These are phyloP conservation scores for Episyrphus balteatus DNA, from an alignment of 1,140 invertebrate species.

Conservation along the genomic window DNA sequence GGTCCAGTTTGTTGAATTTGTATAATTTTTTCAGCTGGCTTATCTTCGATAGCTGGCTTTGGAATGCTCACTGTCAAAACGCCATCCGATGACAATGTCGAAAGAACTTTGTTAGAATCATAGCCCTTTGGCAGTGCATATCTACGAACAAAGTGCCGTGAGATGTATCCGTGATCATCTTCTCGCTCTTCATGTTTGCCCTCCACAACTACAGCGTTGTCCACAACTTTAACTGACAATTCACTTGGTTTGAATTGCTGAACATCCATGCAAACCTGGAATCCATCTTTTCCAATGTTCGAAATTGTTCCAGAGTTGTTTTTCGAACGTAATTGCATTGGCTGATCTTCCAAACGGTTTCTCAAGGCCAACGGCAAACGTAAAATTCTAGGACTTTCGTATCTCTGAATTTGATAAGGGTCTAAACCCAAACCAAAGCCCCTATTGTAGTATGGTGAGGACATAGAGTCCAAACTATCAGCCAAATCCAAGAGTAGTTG, in stretches of 20 bases:
- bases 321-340: not conserved
- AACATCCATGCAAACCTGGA: constrained; percentile 53
- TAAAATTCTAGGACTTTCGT: constrained; percentile 13
- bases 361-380: constrained; percentile 6
- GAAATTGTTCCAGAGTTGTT: constrained; percentile 1
- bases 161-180: constrained; percentile 49
- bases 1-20: constrained; percentile 37
- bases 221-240: constrained; percentile 60
- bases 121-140: constrained; percentile 53
- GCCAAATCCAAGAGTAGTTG: constrained; percentile 26
- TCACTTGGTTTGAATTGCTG: constrained; percentile 62
- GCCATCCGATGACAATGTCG: constrained; percentile 51
- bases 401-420: constrained; percentile 9
- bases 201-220: constrained; percentile 52
- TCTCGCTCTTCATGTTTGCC: constrained; percentile 59
- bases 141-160: constrained; percentile 50
- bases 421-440: constrained; percentile 15
- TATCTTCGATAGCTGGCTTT: constrained; percentile 36
- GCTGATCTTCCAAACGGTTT: constrained; percentile 9
- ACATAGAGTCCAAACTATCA: constrained; percentile 24
- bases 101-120: constrained; percentile 45
- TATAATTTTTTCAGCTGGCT: constrained; percentile 34
- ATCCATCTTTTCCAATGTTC: constrained; percentile 37
- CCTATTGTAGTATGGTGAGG: constrained; percentile 3
- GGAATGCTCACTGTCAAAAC: constrained; percentile 45